Evolutionary conservation across 1,140 invertebrate genomes (phyloP).

Genomic region (Trypoxylus dichotomus): DNA sequence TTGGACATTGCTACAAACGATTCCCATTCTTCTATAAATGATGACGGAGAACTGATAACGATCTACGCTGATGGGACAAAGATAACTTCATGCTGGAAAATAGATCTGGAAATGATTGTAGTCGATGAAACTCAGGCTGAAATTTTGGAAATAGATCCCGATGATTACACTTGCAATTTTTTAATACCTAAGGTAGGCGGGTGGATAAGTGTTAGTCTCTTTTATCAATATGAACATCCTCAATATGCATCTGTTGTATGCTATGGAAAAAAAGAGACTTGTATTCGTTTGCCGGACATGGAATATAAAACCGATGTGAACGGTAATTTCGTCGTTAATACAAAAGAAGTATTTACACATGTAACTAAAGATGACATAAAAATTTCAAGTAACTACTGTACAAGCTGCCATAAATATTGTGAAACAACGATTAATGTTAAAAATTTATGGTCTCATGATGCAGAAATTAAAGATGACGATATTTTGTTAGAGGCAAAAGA

Average conservation of each 20-base stretch:
- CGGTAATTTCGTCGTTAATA: background rate
- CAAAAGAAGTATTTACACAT: constrained; percentile 8
- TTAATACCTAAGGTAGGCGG: constrained; percentile 14
- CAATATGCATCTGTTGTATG: constrained; percentile 4
- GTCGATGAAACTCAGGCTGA: background rate
- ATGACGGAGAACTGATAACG: constrained; percentile 9
- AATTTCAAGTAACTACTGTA: background rate
- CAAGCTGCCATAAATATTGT: background rate
- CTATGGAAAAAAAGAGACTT: background rate
- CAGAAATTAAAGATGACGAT: background rate
- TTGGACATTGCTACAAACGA: background rate
- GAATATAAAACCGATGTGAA: background rate
- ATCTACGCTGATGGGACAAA: constrained; percentile 3
- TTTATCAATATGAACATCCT: constrained; percentile 18
- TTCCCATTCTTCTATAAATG: constrained; percentile 6
- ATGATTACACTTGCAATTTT: constrained; percentile 28
- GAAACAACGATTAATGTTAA: constrained; percentile 17
- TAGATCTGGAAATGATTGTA: constrained; percentile 25
- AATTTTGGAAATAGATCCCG: constrained; percentile 15
- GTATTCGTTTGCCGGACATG: background rate
- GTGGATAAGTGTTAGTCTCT: background rate
- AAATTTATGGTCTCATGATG: background rate
- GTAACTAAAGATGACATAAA: background rate
- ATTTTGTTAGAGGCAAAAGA: constrained; percentile 27
- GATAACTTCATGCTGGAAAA: constrained; percentile 21